phyloP scores from a whole-genome alignment of 2,797 vertebrate genomes.

The Pogonophryne albipinna region DNA sequence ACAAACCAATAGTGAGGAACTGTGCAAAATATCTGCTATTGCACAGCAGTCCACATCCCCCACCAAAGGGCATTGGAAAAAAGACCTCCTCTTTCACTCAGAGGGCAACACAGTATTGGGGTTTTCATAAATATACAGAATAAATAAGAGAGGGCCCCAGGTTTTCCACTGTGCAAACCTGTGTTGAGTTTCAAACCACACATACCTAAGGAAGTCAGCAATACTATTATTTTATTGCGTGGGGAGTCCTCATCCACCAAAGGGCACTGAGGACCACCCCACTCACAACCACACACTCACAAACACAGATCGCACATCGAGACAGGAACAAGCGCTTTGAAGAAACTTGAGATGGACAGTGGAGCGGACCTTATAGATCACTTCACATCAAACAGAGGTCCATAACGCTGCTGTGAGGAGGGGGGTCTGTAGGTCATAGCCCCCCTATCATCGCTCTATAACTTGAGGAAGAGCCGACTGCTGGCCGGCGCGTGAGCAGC shows the following conservation, averaged over 20 bases:
- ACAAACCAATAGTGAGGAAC: constrained; percentile 25
- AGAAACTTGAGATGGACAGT: constrained; percentile 73
- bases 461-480: constrained; percentile 64
- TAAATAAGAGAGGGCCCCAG: constrained; percentile 69
- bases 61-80: constrained; percentile 42
- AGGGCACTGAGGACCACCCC: constrained; percentile 55
- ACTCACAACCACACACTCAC: constrained; percentile 25
- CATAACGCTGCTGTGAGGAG: constrained; percentile 58
- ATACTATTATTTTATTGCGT: constrained; percentile 80
- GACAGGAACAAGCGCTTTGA: constrained; percentile 30
- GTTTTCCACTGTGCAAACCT: constrained; percentile 77
- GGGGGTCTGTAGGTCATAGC: constrained; percentile 41
- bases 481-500: constrained; percentile 57
- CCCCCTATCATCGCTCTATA: constrained; percentile 35
- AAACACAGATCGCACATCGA: constrained; percentile 47
- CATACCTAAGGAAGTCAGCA: constrained; percentile 81
- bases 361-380: constrained; percentile 75
- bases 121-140: constrained; percentile 77
- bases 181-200: constrained; percentile 85
- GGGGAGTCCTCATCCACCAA: constrained; percentile 79
- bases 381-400: constrained; percentile 74
- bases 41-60: constrained; percentile 37
- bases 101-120: constrained; percentile 54
- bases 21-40: constrained; percentile 14
- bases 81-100: constrained; percentile 43